Percentiles rank a stretch among this genome's conserved stretches.
Evolutionary conservation across 1,140 invertebrate genomes (phyloP).

Genomic region (Galendromus occidentalis): DNA sequence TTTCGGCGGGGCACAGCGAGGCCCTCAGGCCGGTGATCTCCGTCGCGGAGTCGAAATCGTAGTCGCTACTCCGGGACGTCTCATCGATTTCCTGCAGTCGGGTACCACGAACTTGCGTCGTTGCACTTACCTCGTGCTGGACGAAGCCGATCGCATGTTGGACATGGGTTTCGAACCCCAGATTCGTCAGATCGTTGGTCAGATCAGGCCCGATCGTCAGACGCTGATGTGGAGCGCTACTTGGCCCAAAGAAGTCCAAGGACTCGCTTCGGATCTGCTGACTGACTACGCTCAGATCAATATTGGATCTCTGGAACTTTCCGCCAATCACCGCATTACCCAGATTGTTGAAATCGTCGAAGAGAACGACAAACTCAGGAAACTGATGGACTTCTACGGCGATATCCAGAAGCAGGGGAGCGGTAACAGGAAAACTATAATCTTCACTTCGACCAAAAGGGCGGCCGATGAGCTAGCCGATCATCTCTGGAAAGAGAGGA

Average conservation of each 20-base stretch:
- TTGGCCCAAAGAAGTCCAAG: constrained; percentile 25
- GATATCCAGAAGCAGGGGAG: neutral
- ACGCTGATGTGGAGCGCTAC: constrained; percentile 36
- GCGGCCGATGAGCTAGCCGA: constrained; percentile 33
- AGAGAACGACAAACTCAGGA: constrained; percentile 16
- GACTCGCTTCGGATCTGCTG: constrained; percentile 12
- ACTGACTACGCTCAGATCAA: constrained; percentile 11
- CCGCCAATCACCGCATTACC: constrained; percentile 36
- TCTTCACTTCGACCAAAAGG: constrained; percentile 36
- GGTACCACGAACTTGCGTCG: constrained; percentile 34
- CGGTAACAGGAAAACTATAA: constrained; percentile 23
- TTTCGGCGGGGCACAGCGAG: constrained; percentile 78
- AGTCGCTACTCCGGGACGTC: constrained; percentile 36
- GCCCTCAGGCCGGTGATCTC: constrained; percentile 38
- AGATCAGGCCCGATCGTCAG: constrained; percentile 36
- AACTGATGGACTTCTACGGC: constrained; percentile 11
- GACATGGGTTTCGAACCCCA: constrained; percentile 41
- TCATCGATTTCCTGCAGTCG: constrained; percentile 38
- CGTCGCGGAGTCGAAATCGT: constrained; percentile 34
- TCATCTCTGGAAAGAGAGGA: constrained; percentile 31
- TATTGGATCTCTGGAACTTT: constrained; percentile 30
- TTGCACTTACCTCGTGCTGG: constrained; percentile 35
- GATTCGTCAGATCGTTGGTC: constrained; percentile 34
- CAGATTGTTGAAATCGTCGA: constrained; percentile 30
- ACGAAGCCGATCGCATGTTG: constrained; percentile 39